Conservation (phyloP, 2,888 invertebrate genomes). For the Drosophila atroscutellata region DNA sequence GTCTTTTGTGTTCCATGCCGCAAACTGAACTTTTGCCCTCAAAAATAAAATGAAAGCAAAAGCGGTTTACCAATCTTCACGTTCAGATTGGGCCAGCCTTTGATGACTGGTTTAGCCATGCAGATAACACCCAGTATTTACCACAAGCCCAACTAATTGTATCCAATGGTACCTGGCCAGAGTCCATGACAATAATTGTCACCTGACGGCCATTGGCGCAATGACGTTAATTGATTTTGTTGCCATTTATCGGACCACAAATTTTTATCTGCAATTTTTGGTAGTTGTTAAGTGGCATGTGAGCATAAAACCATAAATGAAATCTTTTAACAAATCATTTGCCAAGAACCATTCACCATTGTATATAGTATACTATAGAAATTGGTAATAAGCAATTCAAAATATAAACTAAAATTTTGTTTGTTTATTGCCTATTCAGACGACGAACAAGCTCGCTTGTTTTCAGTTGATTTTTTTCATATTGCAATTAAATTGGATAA, state of each 20-base stretch:
- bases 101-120: constrained; percentile 57
- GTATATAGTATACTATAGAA: constrained; percentile 12
- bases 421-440: neutral
- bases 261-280: constrained; percentile 65
- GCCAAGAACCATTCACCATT: constrained; percentile 12
- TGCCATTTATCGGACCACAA: constrained; percentile 15
- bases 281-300: constrained; percentile 79
- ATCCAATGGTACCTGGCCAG: constrained; percentile 52
- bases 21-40: constrained; percentile 64
- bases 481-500: constrained; percentile 40
- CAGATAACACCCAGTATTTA: constrained; percentile 55
- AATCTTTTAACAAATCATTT: constrained; percentile 76
- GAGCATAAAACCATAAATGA: constrained; percentile 75
- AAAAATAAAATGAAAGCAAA: constrained; percentile 8
- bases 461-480: constrained; percentile 23
- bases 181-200: constrained; percentile 63
- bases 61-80: constrained; percentile 19
- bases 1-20: constrained; percentile 69
- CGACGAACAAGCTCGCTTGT: constrained; percentile 1
- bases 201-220: constrained; percentile 60
- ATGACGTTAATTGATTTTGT: constrained; percentile 45
- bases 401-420: constrained; percentile 5
- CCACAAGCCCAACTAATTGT: constrained; percentile 28
- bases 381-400: constrained; percentile 8
- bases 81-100: constrained; percentile 60